Evolutionary conservation across 2,888 invertebrate species (phyloP).

Genomic region (Lithophane ornitopus): DNA sequence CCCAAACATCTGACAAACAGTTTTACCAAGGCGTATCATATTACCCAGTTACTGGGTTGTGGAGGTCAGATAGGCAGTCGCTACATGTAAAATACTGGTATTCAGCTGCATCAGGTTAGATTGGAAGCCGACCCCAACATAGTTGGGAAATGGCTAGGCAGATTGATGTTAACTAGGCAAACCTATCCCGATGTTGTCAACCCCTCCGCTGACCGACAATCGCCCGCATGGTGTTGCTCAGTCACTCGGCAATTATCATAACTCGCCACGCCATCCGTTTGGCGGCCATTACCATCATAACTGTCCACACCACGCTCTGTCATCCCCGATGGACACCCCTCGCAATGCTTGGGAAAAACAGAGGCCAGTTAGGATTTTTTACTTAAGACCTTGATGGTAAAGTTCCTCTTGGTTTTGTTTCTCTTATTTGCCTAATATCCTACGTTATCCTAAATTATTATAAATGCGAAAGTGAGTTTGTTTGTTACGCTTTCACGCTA

Average conservation of each 20-base stretch:
- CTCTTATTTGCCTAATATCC: no score
- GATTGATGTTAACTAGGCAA: neutral
- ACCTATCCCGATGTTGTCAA: conserved; percentile 64
- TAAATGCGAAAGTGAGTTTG: no score
- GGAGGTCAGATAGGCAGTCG: no score
- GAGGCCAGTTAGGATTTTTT: neutral
- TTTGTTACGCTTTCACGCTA: no score
- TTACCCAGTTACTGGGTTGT: neutral
- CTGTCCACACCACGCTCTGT: conserved; percentile 68
- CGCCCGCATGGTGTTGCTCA: conserved; percentile 82
- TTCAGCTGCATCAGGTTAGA: no score
- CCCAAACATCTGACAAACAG: neutral
- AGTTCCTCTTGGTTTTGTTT: no score
- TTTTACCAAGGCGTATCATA: neutral
- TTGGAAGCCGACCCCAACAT: no score
- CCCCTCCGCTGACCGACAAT: conserved; percentile 72
- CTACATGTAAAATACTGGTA: no score
- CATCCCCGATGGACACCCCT: conserved; percentile 34
- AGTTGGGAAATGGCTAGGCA: no score
- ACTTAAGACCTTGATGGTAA: no score
- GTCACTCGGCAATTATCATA: conserved; percentile 85
- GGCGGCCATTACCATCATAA: conserved; percentile 76
- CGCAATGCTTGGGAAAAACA: neutral
- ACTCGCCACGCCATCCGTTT: conserved; percentile 83
- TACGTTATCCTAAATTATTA: no score